Base-by-base conservation (phyloP, 2,113 vertebrate species). In the Bubo scandiacus region DNA sequence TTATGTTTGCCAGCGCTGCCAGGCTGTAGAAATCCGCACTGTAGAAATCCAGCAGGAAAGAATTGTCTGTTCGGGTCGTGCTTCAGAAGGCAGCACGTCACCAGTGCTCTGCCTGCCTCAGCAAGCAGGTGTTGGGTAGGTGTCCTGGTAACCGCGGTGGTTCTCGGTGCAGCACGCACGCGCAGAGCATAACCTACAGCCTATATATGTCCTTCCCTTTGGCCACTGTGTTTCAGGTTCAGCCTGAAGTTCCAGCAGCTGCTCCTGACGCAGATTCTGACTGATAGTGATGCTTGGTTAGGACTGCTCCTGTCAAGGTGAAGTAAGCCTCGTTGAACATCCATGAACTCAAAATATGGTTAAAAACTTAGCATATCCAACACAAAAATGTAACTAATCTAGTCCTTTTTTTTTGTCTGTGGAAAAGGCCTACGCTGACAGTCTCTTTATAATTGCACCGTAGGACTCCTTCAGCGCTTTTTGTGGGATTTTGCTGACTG, bases 51-150 rank as follows among this genome's bases (percentile, higher is more conserved):
- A 26, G 66, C 4, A 1, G 71, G 30, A 83, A 68, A 58, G 71
- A 23, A 13, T 0, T 10, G 71, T 12, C 25, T 40, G 66, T 55
- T 0, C 1, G 17, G 25, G 21, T 57, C 8, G 27, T 0, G 0
- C 18, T 3, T 40, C 15, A 15, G 34, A 52, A 77, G n/a, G 6
- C 8, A 4, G 54, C 29, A 0, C 11, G 38, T 70, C 9, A 0
- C 8, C 38, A 5, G 38, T 5, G 43, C 54, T 51, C 27, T 4
- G 65, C 4, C 11, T 21, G 45, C 14, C 9, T 6, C 52, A 26
- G 42, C n/a, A 2, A 4, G 29, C 25, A 10, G 27, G 2, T 7
- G 25, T 25, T 18, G 62, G 71, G 54, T n/a, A 34, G 79, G 34
- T 18, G 59, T 8, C 2, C 27, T 55, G 61, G 42, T 11, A 22